These are phyloP conservation scores for Pedionomus torquatus DNA, from an alignment of 2,113 vertebrate genomes.

Conservation along the genomic window DNA sequence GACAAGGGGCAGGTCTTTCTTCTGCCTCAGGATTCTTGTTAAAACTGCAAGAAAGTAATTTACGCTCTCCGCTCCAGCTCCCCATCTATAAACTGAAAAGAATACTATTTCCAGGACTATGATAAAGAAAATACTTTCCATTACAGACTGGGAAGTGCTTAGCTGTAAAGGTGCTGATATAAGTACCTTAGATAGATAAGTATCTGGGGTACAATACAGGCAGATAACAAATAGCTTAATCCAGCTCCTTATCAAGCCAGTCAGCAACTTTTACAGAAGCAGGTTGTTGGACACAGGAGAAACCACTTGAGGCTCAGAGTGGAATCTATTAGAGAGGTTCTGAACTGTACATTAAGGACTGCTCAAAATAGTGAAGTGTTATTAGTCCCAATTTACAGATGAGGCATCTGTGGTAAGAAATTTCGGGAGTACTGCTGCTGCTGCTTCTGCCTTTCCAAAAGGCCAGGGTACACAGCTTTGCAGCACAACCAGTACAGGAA, in stretches of 20 bases:
- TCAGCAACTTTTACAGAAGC: conserved; percentile 47
- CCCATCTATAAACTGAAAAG: conserved; percentile 30
- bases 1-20: background rate
- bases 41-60: conserved; percentile 24
- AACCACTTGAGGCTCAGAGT: conserved; percentile 40
- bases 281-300: conserved; percentile 44
- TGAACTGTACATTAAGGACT: conserved; percentile 54
- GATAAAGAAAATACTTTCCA: conserved; percentile 62
- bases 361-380: conserved; percentile 38
- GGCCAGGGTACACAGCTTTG: background rate
- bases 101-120: conserved; percentile 45
- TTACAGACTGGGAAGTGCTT: conserved; percentile 35
- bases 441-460: background rate
- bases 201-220: conserved; percentile 51
- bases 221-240: conserved; percentile 64
- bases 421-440: background rate
- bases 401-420: background rate
- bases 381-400: conserved; percentile 57
- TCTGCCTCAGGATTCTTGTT: background rate
- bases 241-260: conserved; percentile 52
- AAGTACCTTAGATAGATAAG: conserved; percentile 59
- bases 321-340: conserved; percentile 43
- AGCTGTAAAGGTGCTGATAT: conserved; percentile 56
- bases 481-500: background rate
- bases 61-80: background rate